phyloP scores from a whole-genome alignment of 2,113 vertebrate genomes.

The Mesitornis unicolor region DNA sequence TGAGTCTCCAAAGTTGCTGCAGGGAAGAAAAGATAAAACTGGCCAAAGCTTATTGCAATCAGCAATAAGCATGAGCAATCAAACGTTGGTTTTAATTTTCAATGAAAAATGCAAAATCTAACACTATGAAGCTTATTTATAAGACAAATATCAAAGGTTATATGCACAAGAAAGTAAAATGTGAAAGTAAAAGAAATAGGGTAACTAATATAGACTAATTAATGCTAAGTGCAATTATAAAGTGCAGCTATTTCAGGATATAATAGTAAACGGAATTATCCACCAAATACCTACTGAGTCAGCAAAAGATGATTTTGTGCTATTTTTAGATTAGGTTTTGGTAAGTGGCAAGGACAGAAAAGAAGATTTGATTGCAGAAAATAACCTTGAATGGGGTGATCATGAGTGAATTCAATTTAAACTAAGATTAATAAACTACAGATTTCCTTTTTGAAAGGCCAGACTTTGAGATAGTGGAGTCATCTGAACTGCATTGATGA shows the following conservation, averaged over 20 bases:
- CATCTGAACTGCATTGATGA: background rate
- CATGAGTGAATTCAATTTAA: background rate
- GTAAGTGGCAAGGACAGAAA: background rate
- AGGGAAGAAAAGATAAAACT: background rate
- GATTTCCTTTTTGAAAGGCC: background rate
- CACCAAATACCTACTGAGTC: conserved; percentile 1
- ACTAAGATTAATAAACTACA: background rate
- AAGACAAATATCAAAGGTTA: background rate
- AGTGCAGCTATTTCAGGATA: background rate
- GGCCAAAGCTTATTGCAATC: background rate
- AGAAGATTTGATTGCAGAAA: conserved; percentile 19
- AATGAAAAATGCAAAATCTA: background rate
- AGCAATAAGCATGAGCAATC: background rate
- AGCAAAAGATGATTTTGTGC: background rate
- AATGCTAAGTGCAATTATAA: background rate
- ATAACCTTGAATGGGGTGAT: background rate
- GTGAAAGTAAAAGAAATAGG: accelerated
- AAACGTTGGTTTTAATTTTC: background rate
- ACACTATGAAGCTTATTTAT: background rate
- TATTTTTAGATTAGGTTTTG: background rate
- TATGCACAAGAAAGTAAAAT: background rate
- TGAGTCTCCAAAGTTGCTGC: background rate
- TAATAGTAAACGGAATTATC: background rate
- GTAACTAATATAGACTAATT: background rate
- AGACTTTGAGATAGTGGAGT: background rate